A percentile compares a stretch with the other conserved stretches of the same genome.
Evolutionary conservation across 2,888 invertebrate genomes (phyloP).

Genomic region (Drosophila recens): DNA sequence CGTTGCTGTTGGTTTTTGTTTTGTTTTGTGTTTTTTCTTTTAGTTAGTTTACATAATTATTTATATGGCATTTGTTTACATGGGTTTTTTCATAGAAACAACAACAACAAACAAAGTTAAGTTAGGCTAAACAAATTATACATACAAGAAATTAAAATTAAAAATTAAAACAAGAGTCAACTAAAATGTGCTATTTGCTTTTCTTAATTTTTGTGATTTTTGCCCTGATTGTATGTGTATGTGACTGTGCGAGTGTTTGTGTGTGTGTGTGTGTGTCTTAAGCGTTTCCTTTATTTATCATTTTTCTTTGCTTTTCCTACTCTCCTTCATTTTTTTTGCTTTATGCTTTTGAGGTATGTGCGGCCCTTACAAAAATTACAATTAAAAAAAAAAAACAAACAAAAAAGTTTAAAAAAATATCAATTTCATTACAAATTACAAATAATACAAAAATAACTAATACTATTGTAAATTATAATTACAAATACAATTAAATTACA

Average conservation of each 20-base stretch:
- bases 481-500: conserved; percentile 29
- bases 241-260: conserved; percentile 9
- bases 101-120: conserved; percentile 37
- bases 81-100: conserved; percentile 28
- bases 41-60: conserved; percentile 48
- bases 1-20: conserved; percentile 44
- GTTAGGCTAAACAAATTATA: conserved; percentile 22
- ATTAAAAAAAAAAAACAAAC: conserved; percentile 33
- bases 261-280: conserved; percentile 23
- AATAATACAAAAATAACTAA: conserved; percentile 33
- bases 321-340: conserved; percentile 5
- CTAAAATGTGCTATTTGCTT: conserved; percentile 27
- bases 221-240: conserved; percentile 27
- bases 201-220: not conserved
- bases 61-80: conserved; percentile 64
- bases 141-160: conserved; percentile 26
- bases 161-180: conserved; percentile 37
- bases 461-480: conserved; percentile 29
- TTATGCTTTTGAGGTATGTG: conserved; percentile 48
- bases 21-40: not conserved
- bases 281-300: conserved; percentile 47
- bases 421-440: conserved; percentile 40
- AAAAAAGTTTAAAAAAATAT: conserved; percentile 29
- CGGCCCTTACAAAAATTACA: conserved; percentile 41
- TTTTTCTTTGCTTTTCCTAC: conserved; percentile 13